Evolutionary conservation across 2,113 vertebrate species (phyloP).

Genomic region (Arenaria interpres): DNA sequence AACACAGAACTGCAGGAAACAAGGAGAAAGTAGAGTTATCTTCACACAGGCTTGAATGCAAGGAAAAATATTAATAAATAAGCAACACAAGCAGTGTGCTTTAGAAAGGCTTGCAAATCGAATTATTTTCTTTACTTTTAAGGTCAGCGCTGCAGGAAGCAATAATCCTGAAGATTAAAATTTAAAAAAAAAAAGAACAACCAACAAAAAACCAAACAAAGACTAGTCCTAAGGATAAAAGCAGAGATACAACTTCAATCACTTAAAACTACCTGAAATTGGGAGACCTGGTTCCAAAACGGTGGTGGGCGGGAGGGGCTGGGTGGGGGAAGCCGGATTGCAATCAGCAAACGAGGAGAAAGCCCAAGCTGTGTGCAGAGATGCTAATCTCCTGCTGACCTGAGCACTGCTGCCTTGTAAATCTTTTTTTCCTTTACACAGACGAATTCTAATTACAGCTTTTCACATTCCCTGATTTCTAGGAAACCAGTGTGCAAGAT

Average conservation of each 20-base stretch:
- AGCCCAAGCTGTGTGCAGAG: not conserved
- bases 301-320: not conserved
- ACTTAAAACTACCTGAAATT: conserved; percentile 43
- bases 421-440: not conserved
- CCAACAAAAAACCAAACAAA: not conserved
- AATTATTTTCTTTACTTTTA: conserved; percentile 34
- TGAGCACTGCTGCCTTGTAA: not conserved
- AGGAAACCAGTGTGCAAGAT: not conserved
- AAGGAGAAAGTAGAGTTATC: not conserved
- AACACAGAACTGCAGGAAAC: not conserved
- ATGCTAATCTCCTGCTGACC: conserved; percentile 32
- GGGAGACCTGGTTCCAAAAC: not conserved
- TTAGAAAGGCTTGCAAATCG: conserved; percentile 5
- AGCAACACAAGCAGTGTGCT: not conserved
- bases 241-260: conserved; percentile 30
- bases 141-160: conserved; percentile 45
- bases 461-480: not conserved
- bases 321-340: not conserved
- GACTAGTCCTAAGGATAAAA: not conserved
- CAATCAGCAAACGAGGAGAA: not conserved
- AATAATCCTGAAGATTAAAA: conserved; percentile 44
- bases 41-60: not conserved
- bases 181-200: not conserved
- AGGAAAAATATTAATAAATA: conserved; percentile 27
- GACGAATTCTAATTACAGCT: not conserved